Base-by-base conservation (phyloP, 1,140 invertebrate species). In the Trichomalopsis sarcophagae region DNA sequence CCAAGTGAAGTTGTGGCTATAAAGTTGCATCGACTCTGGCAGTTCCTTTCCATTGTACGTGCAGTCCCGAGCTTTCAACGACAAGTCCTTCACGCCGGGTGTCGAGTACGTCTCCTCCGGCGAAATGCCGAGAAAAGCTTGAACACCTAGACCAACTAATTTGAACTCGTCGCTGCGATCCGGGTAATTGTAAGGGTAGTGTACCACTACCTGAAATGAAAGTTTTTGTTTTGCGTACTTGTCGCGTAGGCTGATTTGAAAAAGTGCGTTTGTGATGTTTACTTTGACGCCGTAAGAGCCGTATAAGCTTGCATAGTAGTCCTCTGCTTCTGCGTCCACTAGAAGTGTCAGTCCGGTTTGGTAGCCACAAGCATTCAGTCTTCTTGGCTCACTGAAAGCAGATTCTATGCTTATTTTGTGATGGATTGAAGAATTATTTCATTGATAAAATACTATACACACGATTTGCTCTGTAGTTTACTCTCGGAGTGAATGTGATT, bases 81-180 rank as follows among this genome's bases (percentile, higher is more conserved):
- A 85, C 83, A 96, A 93, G 2, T 89, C 76, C 13, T 88, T 91
- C 7, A 96, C 92, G 2, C 93, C 93, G 0, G 89, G 69, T 0
- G 95, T 95, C 0, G 95, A 92, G 86, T 95, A 95, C 0, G 94
- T 95, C 4, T 93, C 91, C 68, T 94, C 93, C 0, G 95, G 95
- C n/a, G 94, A 92, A 4, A 95, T 87, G 0, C 94, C 94, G 0
- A 96, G 92, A 44, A 96, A 94, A 2, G 94, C 92, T 87, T 96
- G 94, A 0, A 92, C 91, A 0, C 93, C 91, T 2, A 94, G 90
- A 14, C 91, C 93, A 2, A 95, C 90, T 11, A 96, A 86, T 73
- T 95, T 94, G 10, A 92, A 93, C 5, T 94, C 93, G 0, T 95
- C 91, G 75, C 94, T 94, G 78, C 94, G 90, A 87, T 95, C 94